phyloP scores from a whole-genome alignment of 2,797 vertebrate species.

The Acanthurus lineatus region DNA sequence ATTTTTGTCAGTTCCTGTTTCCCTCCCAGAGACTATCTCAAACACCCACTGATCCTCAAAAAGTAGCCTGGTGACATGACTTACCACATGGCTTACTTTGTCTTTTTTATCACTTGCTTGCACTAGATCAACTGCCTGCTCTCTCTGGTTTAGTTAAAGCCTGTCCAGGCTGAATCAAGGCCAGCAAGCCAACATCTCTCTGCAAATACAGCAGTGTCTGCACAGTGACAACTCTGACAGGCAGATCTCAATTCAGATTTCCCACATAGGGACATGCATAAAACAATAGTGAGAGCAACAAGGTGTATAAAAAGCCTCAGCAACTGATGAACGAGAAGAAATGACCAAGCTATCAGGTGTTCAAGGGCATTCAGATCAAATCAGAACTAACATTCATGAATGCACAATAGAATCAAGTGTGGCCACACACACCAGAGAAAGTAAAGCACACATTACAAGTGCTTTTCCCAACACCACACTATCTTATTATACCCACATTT shows the following conservation, averaged over 20 bases:
- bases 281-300: constrained; percentile 26
- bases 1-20: constrained; percentile 50
- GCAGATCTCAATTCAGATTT: constrained; percentile 23
- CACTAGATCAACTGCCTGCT: constrained; percentile 59
- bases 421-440: not conserved
- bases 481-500: not conserved
- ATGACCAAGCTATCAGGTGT: not conserved
- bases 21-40: constrained; percentile 48
- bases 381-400: not conserved
- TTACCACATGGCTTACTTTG: constrained; percentile 49
- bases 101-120: constrained; percentile 69
- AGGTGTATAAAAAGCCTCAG: constrained; percentile 2
- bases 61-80: constrained; percentile 21
- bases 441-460: constrained; percentile 6
- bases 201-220: not conserved
- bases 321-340: not conserved
- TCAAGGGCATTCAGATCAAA: constrained; percentile 20
- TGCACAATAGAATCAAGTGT: not conserved
- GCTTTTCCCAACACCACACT: not conserved
- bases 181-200: constrained; percentile 20
- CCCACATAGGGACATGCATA: not conserved
- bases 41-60: constrained; percentile 45
- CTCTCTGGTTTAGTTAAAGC: constrained; percentile 50
- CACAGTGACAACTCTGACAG: constrained; percentile 17
- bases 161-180: constrained; percentile 47